A percentile compares a stretch with the other conserved stretches of the same genome.
phyloP scores from a whole-genome alignment of 1,140 invertebrate genomes.

The Aricia agestis region DNA sequence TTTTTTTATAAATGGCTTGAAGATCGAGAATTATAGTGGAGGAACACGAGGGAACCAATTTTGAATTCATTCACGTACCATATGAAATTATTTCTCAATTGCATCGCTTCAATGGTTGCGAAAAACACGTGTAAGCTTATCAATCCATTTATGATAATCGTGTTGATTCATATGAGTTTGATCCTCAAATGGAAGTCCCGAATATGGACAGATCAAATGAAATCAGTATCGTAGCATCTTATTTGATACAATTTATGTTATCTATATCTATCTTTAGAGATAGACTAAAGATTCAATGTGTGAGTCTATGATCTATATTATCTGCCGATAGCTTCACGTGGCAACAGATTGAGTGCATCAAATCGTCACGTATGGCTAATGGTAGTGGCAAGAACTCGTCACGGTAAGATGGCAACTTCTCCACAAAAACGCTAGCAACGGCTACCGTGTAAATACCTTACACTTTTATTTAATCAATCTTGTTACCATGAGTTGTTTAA shows the following conservation, averaged over 20 bases:
- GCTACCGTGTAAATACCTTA: no score
- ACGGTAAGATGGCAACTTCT: not conserved
- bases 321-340: not conserved
- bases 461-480: no score
- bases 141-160: not conserved
- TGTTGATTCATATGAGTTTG: not conserved
- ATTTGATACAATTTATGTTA: no score
- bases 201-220: not conserved
- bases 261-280: no score
- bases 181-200: not conserved
- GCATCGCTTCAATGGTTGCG: not conserved
- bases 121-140: not conserved
- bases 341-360: not conserved
- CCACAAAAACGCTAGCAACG: no score
- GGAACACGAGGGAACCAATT: not conserved
- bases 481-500: no score
- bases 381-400: not conserved
- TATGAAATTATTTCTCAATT: not conserved
- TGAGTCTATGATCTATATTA: no score
- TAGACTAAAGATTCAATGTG: no score
- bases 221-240: not conserved
- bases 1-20: not conserved
- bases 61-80: not conserved
- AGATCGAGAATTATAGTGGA: not conserved
- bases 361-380: not conserved